phyloP scores from a whole-genome alignment of 2,797 vertebrate species.

The Siniperca obscura region DNA sequence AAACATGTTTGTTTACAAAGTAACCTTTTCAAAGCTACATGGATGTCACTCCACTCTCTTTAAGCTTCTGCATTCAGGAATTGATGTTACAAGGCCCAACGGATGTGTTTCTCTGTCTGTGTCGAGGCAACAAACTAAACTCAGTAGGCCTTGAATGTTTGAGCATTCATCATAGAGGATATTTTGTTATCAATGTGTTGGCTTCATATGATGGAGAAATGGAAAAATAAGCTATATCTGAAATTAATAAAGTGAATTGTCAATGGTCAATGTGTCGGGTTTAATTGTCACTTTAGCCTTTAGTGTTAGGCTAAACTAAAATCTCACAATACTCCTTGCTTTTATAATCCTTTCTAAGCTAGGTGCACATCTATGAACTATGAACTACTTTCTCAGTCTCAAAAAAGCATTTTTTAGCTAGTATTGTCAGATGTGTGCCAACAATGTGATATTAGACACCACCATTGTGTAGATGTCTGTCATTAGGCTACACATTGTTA shows the following conservation, averaged over 20 bases:
- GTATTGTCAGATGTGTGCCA: conserved; percentile 13
- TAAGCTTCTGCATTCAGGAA: conserved; percentile 72
- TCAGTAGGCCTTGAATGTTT: conserved; percentile 62
- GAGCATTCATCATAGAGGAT: conserved; percentile 43
- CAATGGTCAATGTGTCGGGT: conserved; percentile 29
- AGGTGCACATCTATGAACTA: not conserved
- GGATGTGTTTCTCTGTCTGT: conserved; percentile 51
- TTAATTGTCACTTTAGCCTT: conserved; percentile 22
- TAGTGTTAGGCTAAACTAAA: not conserved
- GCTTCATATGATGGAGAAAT: conserved; percentile 55
- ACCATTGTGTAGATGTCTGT: conserved; percentile 38
- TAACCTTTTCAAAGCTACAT: conserved; percentile 68
- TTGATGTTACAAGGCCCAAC: conserved; percentile 41
- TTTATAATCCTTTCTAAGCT: not conserved
- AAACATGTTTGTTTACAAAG: conserved; percentile 78
- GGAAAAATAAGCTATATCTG: conserved; percentile 84
- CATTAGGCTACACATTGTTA: conserved; percentile 27
- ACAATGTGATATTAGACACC: conserved; percentile 25
- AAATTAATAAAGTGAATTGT: conserved; percentile 80
- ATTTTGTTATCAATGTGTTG: conserved; percentile 55
- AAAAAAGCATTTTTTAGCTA: not conserved
- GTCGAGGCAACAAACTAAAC: conserved; percentile 48
- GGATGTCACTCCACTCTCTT: conserved; percentile 64
- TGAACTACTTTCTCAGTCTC: not conserved
- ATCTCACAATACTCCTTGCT: not conserved